Percentiles rank a stretch among this genome's conserved stretches.
These are phyloP conservation scores for Eudyptes chrysolophus DNA, from an alignment of 2,113 vertebrate species.

Conservation along the genomic window DNA sequence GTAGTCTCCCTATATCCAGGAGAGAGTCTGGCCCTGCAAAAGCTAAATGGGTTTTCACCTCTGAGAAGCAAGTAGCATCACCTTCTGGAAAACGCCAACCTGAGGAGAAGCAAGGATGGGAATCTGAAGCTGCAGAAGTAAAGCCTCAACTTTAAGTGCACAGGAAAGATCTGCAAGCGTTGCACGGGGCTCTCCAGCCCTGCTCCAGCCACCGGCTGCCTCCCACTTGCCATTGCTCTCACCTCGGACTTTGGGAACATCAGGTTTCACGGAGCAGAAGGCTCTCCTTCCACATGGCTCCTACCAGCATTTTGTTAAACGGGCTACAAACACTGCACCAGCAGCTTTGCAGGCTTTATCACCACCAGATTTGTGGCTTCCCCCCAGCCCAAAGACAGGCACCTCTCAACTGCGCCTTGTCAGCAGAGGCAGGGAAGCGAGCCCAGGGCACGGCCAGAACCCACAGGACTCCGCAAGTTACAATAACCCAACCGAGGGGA, in stretches of 20 bases:
- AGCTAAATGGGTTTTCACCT: not conserved
- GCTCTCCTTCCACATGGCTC: not conserved
- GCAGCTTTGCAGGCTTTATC: not conserved
- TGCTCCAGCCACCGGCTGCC: too few species aligned
- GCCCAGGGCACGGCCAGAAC: not conserved
- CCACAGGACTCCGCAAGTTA: rapidly evolving
- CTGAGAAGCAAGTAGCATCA: rapidly evolving
- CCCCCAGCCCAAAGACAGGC: not conserved
- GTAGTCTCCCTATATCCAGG: rapidly evolving
- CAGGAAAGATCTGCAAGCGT: rapidly evolving
- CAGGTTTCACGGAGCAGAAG: not conserved
- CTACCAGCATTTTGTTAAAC: not conserved
- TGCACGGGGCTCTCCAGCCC: not conserved
- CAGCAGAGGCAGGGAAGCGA: not conserved
- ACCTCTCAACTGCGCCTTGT: not conserved
- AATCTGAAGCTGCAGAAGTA: not conserved
- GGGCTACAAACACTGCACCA: not conserved
- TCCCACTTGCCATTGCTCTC: not conserved
- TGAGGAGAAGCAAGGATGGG: not conserved
- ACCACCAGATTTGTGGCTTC: not conserved
- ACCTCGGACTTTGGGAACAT: rapidly evolving
- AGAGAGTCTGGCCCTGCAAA: not conserved
- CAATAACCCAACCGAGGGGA: not conserved
- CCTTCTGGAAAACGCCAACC: not conserved
- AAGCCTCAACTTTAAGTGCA: not conserved